Percentiles rank a stretch among this genome's conserved stretches.
These are phyloP conservation scores for Fissipunctia ypsillon DNA, from an alignment of 2,888 invertebrate genomes.

Conservation along the genomic window DNA sequence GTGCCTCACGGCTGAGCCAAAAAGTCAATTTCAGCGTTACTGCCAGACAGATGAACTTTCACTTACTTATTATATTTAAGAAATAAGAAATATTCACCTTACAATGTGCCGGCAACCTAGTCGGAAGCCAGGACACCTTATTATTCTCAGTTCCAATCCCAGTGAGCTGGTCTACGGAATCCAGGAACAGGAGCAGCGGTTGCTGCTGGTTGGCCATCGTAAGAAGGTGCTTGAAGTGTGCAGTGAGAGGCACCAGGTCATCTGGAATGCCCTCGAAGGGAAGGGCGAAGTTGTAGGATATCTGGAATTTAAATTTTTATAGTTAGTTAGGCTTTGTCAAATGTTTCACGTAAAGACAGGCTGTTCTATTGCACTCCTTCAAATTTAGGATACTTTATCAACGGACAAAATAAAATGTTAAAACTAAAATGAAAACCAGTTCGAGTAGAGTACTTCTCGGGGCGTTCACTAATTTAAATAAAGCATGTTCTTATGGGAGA, in stretches of 20 bases:
- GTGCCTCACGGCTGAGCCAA: neutral
- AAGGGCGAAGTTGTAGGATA: conserved; percentile 97
- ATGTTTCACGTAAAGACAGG: neutral
- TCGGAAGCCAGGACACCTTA: conserved; percentile 98
- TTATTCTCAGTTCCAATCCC: conserved; percentile 97
- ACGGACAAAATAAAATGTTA: neutral
- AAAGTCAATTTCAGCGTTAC: neutral
- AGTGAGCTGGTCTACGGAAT: conserved; percentile 99
- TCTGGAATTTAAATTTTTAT: conserved; percentile 88
- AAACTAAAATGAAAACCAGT: neutral
- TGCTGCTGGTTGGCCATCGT: conserved; percentile 95
- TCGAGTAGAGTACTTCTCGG: neutral
- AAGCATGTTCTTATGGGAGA: neutral
- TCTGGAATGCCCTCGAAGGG: conserved; percentile 98
- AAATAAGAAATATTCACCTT: conserved; percentile 91
- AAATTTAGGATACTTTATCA: neutral
- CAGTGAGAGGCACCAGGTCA: conserved; percentile 98
- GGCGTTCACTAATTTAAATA: neutral
- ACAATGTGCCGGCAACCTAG: conserved; percentile 96
- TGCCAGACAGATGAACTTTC: neutral
- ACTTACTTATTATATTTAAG: neutral
- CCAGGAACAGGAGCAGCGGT: conserved; percentile 97
- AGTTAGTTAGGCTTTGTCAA: neutral
- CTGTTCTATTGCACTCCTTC: neutral
- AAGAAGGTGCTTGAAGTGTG: conserved; percentile 98